phyloP scores from a whole-genome alignment of 2,113 vertebrate species.

The Lampris megalopsis region DNA sequence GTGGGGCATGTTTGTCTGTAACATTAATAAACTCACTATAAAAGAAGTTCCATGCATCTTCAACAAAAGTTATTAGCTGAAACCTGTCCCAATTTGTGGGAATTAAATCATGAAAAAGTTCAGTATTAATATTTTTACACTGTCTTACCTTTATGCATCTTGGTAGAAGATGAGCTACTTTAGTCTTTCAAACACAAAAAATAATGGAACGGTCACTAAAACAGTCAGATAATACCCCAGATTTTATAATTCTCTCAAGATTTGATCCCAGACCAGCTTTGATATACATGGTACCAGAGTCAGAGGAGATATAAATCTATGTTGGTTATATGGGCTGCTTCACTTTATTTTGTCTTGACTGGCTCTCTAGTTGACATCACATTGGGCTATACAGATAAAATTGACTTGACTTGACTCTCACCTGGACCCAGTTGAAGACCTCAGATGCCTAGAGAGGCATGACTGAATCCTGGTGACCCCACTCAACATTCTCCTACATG shows the following conservation, averaged over 20 bases:
- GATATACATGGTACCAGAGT: conserved; percentile 16
- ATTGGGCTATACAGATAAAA: too few species aligned
- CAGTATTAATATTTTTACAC: too few species aligned
- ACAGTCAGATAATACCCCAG: too few species aligned
- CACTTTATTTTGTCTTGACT: conserved; percentile 36
- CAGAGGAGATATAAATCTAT: conserved; percentile 15
- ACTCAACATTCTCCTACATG: conserved; percentile 12
- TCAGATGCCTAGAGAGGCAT: conserved; percentile 19
- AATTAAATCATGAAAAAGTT: too few species aligned
- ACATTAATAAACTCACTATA: too few species aligned
- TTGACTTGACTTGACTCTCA: conserved; percentile 9
- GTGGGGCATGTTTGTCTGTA: too few species aligned
- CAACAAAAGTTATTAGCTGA: too few species aligned
- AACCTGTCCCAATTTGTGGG: too few species aligned
- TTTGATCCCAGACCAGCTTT: conserved; percentile 5
- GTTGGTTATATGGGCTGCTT: conserved; percentile 4
- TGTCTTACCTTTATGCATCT: too few species aligned
- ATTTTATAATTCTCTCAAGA: neutral
- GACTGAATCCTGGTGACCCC: neutral
- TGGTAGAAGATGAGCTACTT: too few species aligned
- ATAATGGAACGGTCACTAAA: too few species aligned
- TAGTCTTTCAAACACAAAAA: neutral
- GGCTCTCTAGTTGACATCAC: conserved; percentile 34
- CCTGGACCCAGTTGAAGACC: conserved; percentile 29
- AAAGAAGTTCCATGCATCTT: too few species aligned